Evolutionary conservation across 2,888 invertebrate genomes (phyloP), one percentile per base, ranked within the genome.

Genomic region (Cetonia aurata): DNA sequence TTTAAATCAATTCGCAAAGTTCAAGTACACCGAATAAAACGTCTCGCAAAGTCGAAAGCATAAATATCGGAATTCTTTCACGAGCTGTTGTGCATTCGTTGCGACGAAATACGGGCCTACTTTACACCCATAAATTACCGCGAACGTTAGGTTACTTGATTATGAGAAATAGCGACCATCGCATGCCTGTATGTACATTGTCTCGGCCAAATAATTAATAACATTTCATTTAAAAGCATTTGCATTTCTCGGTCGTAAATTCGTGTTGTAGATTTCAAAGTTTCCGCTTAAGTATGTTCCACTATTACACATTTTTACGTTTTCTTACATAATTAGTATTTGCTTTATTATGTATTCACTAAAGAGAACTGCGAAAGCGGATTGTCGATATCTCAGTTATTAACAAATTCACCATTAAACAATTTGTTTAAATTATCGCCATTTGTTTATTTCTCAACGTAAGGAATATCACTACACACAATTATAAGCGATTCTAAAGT

Each of bases 91-190:
- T 59, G 44, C n/a, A 44, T 59, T 44, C n/a, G 19, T 44, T 44
- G 25, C 44, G n/a, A 25, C 53, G 53, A 53, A 53, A n/a, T 53
- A 25, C 53, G 9, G 53, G 53, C 53, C 31, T 31, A 59, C 59
- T 25, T 12, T 59, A 59, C 4, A 25, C 25, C 25, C 25, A 59
- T 59, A 59, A 59, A 59, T 59, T 59, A 59, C 44, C 9, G 25
- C 19, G 44, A 59, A 59, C 59, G 25, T 59, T 59, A 59, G 44
- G 31, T 59, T 59, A 59, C 59, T 59, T 59, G 59, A 59, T 59
- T 59, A 59, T 59, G 59, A 59, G 59, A 59, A 59, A 59, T 59
- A 59, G 59, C 59, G 42, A 59, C 44, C 44, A 59, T 59, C 44
- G 59, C 59, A 59, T 59, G 59, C 44, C 13, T 44, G 59, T 59